Conservation (phyloP, 2,797 vertebrate species). For the Rhodeus uyekii region DNA sequence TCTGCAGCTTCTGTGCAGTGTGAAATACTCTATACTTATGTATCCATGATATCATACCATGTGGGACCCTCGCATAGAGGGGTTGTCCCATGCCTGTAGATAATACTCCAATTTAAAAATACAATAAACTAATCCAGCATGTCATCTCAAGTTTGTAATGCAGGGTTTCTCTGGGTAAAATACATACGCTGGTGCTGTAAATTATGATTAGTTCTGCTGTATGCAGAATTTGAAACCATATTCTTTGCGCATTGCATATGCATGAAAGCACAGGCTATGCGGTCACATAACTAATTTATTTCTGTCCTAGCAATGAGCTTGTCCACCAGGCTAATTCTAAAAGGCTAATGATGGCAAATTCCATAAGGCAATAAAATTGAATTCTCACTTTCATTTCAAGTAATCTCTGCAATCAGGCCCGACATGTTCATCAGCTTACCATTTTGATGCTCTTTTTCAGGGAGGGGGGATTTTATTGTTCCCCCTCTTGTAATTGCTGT, state of each 20-base stretch:
- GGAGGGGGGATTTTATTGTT: slow-evolving; percentile 1
- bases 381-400: slow-evolving; percentile 7
- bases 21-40: background rate
- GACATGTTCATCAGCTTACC: slow-evolving; percentile 8
- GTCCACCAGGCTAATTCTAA: slow-evolving; percentile 33
- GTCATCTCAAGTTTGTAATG: background rate
- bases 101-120: background rate
- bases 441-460: slow-evolving; percentile 27
- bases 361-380: slow-evolving; percentile 24
- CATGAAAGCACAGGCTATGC: slow-evolving; percentile 32
- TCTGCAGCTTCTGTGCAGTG: background rate
- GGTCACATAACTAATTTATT: slow-evolving; percentile 45
- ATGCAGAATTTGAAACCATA: background rate
- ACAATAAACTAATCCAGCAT: background rate
- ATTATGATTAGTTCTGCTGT: background rate
- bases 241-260: slow-evolving; percentile 32
- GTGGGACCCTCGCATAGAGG: background rate
- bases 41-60: background rate
- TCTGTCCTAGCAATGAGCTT: slow-evolving; percentile 34
- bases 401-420: slow-evolving; percentile 19
- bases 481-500: slow-evolving; percentile 27
- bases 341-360: slow-evolving; percentile 40
- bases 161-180: background rate
- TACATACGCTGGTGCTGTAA: background rate
- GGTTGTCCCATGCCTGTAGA: background rate